Percentiles rank a stretch among this genome's conserved stretches.
Evolutionary conservation across 2,888 invertebrate species (phyloP).

Genomic region (Phorcus lineatus): DNA sequence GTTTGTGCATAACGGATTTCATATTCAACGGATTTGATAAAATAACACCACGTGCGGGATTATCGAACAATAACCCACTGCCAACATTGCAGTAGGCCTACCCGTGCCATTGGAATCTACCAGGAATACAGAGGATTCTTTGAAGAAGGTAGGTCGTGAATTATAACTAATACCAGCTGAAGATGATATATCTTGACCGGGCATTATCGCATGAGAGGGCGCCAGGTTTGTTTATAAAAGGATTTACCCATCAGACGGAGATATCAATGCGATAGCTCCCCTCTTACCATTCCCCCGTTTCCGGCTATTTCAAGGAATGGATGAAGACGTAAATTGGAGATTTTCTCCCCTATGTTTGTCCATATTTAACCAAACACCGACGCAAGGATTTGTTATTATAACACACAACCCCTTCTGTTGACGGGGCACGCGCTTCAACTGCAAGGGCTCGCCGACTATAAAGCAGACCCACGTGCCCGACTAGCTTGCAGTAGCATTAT

Average conservation of each 20-base stretch:
- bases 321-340: background rate
- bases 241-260: background rate
- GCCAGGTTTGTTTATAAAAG: background rate
- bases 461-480: background rate
- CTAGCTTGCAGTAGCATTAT: background rate
- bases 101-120: too few species aligned
- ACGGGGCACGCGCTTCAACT: background rate
- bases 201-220: background rate
- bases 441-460: background rate
- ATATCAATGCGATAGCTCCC: background rate
- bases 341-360: background rate
- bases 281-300: background rate
- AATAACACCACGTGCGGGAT: too few species aligned
- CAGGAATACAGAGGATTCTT: too few species aligned
- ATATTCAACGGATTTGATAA: too few species aligned
- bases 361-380: slow-evolving; percentile 19
- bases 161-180: too few species aligned
- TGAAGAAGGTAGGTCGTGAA: too few species aligned
- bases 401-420: background rate
- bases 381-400: slow-evolving; percentile 13
- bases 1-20: too few species aligned
- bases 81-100: too few species aligned
- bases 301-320: background rate
- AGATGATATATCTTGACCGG: too few species aligned
- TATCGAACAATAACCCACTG: too few species aligned